Base-by-base conservation (phyloP, 1,140 invertebrate species). In the Plectrocnemia conspersa region DNA sequence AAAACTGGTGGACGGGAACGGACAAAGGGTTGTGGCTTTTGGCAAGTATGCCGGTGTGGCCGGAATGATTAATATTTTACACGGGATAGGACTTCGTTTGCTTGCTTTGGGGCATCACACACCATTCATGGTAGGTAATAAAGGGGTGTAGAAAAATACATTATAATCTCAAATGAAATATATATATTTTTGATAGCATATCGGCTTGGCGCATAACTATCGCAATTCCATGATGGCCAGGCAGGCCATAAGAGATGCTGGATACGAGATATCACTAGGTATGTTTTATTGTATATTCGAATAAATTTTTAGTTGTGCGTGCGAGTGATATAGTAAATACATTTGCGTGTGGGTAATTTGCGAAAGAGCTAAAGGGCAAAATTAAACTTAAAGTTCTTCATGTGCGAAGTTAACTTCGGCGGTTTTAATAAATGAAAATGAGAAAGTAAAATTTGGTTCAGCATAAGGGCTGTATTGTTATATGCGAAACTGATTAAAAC, bases 1-100 rank as follows among this genome's bases (percentile, higher is more conserved):
- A 68, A 94, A 94, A 66, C 80, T 99, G 65, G 87, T 92, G 59
- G 93, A 98, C 65, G 82, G 84, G 7, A 77, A 82, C 24, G 95
- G 93, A 0, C 86, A 93, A 45, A 74, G 97, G 16, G 84, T 97
- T 10, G 97, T 99, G 4, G 97, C 97, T 2, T 99, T 99, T 76
- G 97, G 97, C 0, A 98, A 97, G 70, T 99, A 97, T 74, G 97
- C 97, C 0, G 95, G 97, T 2, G 92, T 99, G 2, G 93, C 96
- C 15, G 97, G 97, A 1, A 98, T 97, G 87, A 91, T 99, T 21
- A 98, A 99, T 67, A 98, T 99, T 61, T 76, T 99, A 1, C 96
- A 99, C 66, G 97, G 97, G 2, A 72, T 99, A 9, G 97, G 97
- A 2, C 76, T 99, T 1, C 76, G 97, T 35, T 76, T 99, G 0